A percentile compares a stretch with the other conserved stretches of the same genome.
phyloP scores from a whole-genome alignment of 2,888 invertebrate genomes.

The Serripes groenlandicus region DNA sequence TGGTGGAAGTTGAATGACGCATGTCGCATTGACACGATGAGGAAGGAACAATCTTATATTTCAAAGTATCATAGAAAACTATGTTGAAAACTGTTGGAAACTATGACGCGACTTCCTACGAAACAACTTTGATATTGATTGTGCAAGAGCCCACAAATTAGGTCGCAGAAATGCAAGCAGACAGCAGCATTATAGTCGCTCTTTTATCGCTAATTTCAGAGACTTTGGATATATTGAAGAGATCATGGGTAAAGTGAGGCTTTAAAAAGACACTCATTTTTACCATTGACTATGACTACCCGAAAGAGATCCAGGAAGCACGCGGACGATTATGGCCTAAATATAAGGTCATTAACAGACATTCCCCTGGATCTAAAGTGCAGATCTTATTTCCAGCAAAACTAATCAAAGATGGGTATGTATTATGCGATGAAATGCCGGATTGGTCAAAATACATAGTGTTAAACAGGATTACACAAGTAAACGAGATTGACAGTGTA shows the following conservation, averaged over 20 bases:
- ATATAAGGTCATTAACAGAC: background rate
- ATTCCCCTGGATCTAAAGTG: too few species aligned
- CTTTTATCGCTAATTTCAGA: slow-evolving; percentile 1
- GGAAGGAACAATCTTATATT: background rate
- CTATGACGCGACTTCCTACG: background rate
- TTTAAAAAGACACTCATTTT: background rate
- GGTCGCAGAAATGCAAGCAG: background rate
- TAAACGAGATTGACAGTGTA: too few species aligned
- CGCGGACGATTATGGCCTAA: background rate
- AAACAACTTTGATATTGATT: background rate
- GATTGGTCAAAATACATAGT: background rate
- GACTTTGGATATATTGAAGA: background rate
- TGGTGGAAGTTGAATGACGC: too few species aligned
- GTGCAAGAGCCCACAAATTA: background rate
- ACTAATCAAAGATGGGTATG: background rate
- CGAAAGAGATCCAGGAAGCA: slow-evolving; percentile 7
- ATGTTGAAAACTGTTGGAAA: slow-evolving; percentile 11
- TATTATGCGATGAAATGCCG: background rate
- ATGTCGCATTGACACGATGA: too few species aligned
- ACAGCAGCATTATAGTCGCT: background rate
- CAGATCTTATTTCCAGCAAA: background rate
- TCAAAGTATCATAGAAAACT: background rate
- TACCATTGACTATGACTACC: background rate
- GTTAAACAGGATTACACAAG: background rate
- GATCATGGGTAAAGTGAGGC: background rate